These are phyloP conservation scores for Melipona quadrifasciata DNA, from an alignment of 1,140 invertebrate genomes.

Conservation along the genomic window DNA sequence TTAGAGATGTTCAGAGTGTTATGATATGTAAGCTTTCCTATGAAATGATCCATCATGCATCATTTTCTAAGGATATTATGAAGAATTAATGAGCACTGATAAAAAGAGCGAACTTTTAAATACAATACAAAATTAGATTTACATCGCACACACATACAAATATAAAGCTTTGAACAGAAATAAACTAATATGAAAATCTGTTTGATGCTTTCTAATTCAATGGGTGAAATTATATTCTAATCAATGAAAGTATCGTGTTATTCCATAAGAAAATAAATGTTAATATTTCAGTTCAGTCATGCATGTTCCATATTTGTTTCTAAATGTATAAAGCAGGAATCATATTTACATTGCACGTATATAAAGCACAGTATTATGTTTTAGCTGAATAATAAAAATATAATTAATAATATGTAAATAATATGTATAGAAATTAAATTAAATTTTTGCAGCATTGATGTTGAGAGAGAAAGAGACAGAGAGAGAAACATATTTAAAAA, in stretches of 20 bases:
- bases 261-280: not conserved
- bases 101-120: not conserved
- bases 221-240: not conserved
- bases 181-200: not conserved
- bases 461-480: constrained; percentile 44
- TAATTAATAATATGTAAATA: not conserved
- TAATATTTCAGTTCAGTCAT: not conserved
- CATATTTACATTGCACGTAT: not conserved
- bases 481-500: not conserved
- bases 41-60: constrained; percentile 18
- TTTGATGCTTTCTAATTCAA: not conserved
- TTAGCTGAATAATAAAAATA: not conserved
- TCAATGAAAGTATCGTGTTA: not conserved
- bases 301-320: constrained; percentile 16
- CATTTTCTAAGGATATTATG: not conserved
- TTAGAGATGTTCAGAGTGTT: constrained; percentile 22
- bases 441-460: constrained; percentile 48
- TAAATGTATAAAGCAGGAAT: not conserved
- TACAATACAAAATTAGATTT: not conserved
- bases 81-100: not conserved
- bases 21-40: constrained; percentile 21
- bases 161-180: constrained; percentile 19
- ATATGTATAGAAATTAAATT: not conserved
- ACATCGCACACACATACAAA: not conserved
- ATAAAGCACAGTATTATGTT: not conserved